Base-by-base conservation (phyloP, 2,888 invertebrate genomes). In the Drosophila demipolita region DNA sequence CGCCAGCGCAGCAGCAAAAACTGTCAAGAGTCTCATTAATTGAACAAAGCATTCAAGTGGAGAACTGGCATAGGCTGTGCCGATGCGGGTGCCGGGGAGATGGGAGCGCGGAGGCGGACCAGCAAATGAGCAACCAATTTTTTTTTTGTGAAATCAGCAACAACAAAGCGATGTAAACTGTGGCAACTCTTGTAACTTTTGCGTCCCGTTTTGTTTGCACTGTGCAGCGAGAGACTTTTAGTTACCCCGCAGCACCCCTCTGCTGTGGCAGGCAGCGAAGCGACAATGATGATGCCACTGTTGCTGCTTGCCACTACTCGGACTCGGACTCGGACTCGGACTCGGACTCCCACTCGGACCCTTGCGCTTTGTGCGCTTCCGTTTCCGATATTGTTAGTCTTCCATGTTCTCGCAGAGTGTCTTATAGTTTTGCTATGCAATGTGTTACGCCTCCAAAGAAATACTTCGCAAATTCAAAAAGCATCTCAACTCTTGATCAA, bases 11-110 rank as follows among this genome's bases (percentile, higher is more conserved):
- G 57, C 36, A 42, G 17, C n/a, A 17, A 83, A 88, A 89, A 89
- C 90, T 91, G 90, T 88, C 90, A 91, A 91, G 91, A 79, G 89
- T 84, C 90, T 90, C 90, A 91, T 89, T 89, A 91, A 89, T 89
- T 91, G 89, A 83, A 91, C 89, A 89, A 90, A 84, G 82, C 85
- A 85, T 87, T 87, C 89, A 80, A 89, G 87, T 89, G 89, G 69
- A 68, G 65, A 63, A 20, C 49, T 59, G 62, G 38, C 61, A 61
- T 72, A 76, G 80, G 54, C 38, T 48, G 62, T 49, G 48, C 40
- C 32, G 11, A n/a, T 36, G 8, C 40, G 26, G 11, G 12, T 36
- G 8, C n/a, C 6, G 26, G 15, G 48, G 20, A 11, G 54, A n/a
- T 7, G 17, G 15, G 8, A 35, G 36, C 17, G 17, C 26, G 62